A percentile compares a stretch with the other conserved stretches of the same genome.
Conservation (phyloP, 2,797 vertebrate species). For the Oryzias sinensis region DNA sequence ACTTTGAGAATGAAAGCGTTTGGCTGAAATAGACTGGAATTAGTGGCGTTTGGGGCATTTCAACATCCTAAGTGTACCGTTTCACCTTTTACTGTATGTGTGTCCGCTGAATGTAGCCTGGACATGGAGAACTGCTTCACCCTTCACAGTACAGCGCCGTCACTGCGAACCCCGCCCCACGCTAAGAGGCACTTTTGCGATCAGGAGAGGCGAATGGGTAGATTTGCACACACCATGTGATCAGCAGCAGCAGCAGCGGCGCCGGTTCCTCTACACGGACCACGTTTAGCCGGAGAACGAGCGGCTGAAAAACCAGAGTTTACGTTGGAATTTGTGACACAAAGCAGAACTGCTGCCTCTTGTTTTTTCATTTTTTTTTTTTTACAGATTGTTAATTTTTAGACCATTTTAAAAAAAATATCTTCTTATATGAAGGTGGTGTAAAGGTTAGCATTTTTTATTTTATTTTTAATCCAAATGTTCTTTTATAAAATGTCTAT, state of each 20-base stretch:
- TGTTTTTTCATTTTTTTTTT: too few species aligned
- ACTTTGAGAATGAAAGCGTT: slow-evolving; percentile 11
- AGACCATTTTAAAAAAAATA: too few species aligned
- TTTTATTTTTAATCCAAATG: too few species aligned
- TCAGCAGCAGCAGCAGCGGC: not conserved
- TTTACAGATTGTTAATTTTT: too few species aligned
- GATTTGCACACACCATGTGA: slow-evolving; percentile 7
- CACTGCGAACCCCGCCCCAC: slow-evolving; percentile 24
- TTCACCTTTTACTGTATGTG: slow-evolving; percentile 7
- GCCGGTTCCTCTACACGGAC: slow-evolving; percentile 9
- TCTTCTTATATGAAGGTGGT: too few species aligned
- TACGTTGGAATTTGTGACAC: too few species aligned
- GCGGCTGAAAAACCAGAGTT: not conserved
- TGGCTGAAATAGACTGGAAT: too few species aligned
- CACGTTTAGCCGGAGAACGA: slow-evolving; percentile 7
- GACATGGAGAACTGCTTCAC: not conserved
- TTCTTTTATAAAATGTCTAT: too few species aligned
- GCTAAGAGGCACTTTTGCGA: slow-evolving; percentile 29
- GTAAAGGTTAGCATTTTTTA: too few species aligned
- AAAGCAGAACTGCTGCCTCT: too few species aligned
- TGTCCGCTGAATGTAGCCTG: slow-evolving; percentile 38
- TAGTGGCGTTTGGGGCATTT: slow-evolving; percentile 1
- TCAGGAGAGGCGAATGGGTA: slow-evolving; percentile 1
- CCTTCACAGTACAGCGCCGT: not conserved
- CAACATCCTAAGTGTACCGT: slow-evolving; percentile 38